A percentile compares a stretch with the other conserved stretches of the same genome.
Evolutionary conservation across 2,888 invertebrate genomes (phyloP).

Genomic region (Oscheius sp.): DNA sequence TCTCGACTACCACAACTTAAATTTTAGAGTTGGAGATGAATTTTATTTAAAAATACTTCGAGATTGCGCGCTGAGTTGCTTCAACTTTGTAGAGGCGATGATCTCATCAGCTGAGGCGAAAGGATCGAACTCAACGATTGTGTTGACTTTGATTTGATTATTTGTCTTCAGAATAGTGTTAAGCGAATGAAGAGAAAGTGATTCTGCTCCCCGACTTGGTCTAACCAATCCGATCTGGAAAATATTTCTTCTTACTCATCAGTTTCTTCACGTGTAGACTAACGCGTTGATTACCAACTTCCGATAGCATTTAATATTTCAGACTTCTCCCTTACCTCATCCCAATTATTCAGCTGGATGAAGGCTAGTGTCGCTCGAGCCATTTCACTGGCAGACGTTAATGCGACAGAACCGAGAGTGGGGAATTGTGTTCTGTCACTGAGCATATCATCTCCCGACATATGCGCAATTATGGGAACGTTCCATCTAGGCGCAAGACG

Average conservation of each 20-base stretch:
- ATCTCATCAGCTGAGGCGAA: slow-evolving; percentile 66
- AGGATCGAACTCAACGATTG: slow-evolving; percentile 64
- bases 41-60: slow-evolving; percentile 48
- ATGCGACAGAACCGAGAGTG: slow-evolving; percentile 67
- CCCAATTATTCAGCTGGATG: slow-evolving; percentile 66
- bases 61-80: slow-evolving; percentile 44
- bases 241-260: not conserved
- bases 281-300: too few species aligned
- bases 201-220: slow-evolving; percentile 56
- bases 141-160: slow-evolving; percentile 52
- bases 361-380: slow-evolving; percentile 65
- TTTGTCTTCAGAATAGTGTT: slow-evolving; percentile 58
- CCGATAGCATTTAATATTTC: too few species aligned
- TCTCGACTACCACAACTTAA: slow-evolving; percentile 65
- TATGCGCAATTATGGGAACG: slow-evolving; percentile 68
- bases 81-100: slow-evolving; percentile 60
- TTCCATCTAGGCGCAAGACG: slow-evolving; percentile 68
- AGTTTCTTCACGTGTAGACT: too few species aligned
- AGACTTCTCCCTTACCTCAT: slow-evolving; percentile 46
- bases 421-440: slow-evolving; percentile 63
- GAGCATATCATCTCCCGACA: slow-evolving; percentile 68
- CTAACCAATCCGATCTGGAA: slow-evolving; percentile 62
- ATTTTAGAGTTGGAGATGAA: not conserved
- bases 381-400: slow-evolving; percentile 69
- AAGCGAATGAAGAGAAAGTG: slow-evolving; percentile 62